Percentiles rank a stretch among this genome's conserved stretches.
phyloP scores from a whole-genome alignment of 2,113 vertebrate genomes.

The Macroglossus sobrinus region DNA sequence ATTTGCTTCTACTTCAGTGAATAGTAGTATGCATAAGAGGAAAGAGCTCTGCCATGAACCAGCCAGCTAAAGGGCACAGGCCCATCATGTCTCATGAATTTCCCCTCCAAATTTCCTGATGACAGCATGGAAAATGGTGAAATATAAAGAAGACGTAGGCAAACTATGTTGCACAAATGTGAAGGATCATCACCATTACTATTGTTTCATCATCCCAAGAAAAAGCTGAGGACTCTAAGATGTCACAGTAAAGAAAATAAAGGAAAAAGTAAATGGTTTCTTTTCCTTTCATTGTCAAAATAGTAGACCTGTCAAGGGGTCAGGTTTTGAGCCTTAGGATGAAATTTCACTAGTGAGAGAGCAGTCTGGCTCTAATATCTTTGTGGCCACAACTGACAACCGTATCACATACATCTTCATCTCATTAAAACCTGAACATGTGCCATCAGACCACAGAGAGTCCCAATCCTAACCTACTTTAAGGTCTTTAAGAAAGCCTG shows the following conservation, averaged over 20 bases:
- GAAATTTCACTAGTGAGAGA: not conserved
- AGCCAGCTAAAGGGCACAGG: not conserved
- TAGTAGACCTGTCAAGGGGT: not conserved
- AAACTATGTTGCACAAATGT: not conserved
- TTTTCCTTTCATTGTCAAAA: not conserved
- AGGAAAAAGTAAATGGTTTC: not conserved
- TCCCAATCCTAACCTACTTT: not conserved
- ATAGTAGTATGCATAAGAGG: not conserved
- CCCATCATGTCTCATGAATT: rapidly evolving
- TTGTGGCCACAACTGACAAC: not conserved
- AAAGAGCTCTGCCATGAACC: not conserved
- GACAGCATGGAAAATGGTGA: not conserved
- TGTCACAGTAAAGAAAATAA: not conserved
- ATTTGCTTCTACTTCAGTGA: not conserved
- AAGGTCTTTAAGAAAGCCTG: not conserved
- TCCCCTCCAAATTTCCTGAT: not conserved
- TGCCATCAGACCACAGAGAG: not conserved
- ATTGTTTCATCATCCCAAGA: not conserved
- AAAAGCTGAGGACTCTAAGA: not conserved
- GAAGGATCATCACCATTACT: not conserved
- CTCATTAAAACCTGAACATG: not conserved
- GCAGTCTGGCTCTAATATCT: not conserved
- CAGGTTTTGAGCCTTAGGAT: not conserved
- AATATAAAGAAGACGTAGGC: not conserved
- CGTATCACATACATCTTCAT: not conserved